Conservation (phyloP, 2,888 invertebrate genomes). For the Phortica okadai region DNA sequence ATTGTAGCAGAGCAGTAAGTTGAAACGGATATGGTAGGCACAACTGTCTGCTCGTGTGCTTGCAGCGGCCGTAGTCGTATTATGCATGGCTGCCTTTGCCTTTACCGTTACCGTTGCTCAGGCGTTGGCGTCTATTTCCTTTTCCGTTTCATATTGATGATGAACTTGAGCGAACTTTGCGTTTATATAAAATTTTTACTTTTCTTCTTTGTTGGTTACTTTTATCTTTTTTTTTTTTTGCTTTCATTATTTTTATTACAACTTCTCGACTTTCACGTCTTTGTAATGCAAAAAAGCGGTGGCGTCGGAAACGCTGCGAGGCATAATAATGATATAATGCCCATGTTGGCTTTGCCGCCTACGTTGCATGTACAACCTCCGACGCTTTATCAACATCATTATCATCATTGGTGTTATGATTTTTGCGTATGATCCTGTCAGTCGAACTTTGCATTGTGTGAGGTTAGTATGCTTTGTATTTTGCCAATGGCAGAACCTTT, state of each 20-base stretch:
- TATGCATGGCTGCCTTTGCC: not conserved
- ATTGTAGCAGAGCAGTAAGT: slow-evolving; percentile 14
- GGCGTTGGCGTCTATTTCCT: slow-evolving; percentile 25
- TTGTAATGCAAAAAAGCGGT: slow-evolving; percentile 14
- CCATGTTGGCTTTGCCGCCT: slow-evolving; percentile 7
- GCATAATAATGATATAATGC: slow-evolving; percentile 33
- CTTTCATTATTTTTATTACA: slow-evolving; percentile 22
- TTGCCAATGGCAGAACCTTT: not conserved
- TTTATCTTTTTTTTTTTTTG: slow-evolving; percentile 22
- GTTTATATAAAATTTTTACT: slow-evolving; percentile 18
- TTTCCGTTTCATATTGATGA: slow-evolving; percentile 32
- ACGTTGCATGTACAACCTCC: not conserved
- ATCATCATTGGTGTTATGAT: not conserved
- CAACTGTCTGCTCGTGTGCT: not conserved
- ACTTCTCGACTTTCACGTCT: slow-evolving; percentile 13
- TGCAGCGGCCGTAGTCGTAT: not conserved
- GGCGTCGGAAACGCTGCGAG: slow-evolving; percentile 27
- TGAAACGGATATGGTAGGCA: slow-evolving; percentile 28
- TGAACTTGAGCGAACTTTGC: slow-evolving; percentile 29
- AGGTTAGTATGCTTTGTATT: not conserved
- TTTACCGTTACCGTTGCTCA: not conserved
- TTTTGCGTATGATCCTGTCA: not conserved
- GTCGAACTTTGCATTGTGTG: not conserved
- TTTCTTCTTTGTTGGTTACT: slow-evolving; percentile 6
- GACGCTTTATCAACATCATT: not conserved